These are phyloP conservation scores for Steinernema khuongi DNA, from an alignment of 1,140 invertebrate species.

Conservation along the genomic window DNA sequence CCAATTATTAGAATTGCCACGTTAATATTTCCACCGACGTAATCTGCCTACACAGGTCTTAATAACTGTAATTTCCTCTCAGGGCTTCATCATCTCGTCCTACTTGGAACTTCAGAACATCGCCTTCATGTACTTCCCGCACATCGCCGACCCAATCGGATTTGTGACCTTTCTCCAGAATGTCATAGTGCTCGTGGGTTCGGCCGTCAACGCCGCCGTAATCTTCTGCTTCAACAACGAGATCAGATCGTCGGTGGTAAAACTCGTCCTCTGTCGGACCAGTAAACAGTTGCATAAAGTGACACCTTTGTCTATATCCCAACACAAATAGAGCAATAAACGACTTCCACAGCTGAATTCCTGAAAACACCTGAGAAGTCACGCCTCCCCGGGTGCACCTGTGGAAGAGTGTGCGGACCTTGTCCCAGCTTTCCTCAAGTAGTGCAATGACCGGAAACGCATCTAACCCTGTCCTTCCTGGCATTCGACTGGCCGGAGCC, in stretches of 20 bases:
- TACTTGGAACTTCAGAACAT: constrained; percentile 8
- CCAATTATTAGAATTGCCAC: not conserved
- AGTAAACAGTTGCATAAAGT: not conserved
- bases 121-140: not conserved
- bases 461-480: not conserved
- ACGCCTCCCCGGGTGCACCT: too few species aligned
- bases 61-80: not conserved
- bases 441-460: not conserved
- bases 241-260: not conserved
- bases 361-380: not conserved
- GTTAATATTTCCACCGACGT: not conserved
- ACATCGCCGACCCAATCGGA: not conserved
- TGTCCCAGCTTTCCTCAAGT: too few species aligned
- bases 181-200: not conserved
- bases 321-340: too few species aligned
- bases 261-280: not conserved
- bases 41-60: not conserved
- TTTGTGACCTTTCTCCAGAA: not conserved
- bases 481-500: not conserved
- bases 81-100: not conserved
- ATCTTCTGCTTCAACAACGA: constrained; percentile 2
- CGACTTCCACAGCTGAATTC: not conserved
- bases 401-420: too few species aligned
- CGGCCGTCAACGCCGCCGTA: not conserved
- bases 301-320: too few species aligned